A percentile compares a stretch with the other conserved stretches of the same genome.
Evolutionary conservation across 1,140 invertebrate genomes (phyloP).

Genomic region (Heliothis virescens): DNA sequence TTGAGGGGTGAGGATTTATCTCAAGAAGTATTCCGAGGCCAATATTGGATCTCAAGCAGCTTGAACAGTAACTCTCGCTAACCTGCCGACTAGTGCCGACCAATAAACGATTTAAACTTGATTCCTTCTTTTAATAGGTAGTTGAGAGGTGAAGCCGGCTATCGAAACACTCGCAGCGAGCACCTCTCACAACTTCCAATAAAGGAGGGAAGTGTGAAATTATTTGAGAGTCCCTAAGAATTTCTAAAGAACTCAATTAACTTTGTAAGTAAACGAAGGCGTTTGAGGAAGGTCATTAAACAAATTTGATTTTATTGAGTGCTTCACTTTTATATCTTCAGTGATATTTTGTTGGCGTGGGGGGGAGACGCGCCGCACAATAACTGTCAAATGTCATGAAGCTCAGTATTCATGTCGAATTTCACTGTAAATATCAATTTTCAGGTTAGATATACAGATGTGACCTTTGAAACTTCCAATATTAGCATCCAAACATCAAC

Average conservation of each 20-base stretch:
- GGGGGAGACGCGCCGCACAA: neutral
- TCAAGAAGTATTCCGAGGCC: conserved; percentile 11
- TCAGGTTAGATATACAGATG: too few species aligned
- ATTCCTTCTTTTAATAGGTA: conserved; percentile 33
- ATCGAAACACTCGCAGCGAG: conserved; percentile 28
- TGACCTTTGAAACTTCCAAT: too few species aligned
- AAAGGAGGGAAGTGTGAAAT: conserved; percentile 34
- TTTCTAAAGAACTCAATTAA: conserved; percentile 38
- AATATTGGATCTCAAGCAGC: conserved; percentile 2
- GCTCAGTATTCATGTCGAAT: too few species aligned
- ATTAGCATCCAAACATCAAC: too few species aligned
- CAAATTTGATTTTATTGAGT: conserved; percentile 15
- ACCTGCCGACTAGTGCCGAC: conserved; percentile 10
- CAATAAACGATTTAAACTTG: conserved; percentile 38
- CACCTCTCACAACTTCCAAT: conserved; percentile 29
- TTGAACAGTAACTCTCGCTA: neutral
- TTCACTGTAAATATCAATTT: too few species aligned
- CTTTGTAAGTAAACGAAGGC: conserved; percentile 16
- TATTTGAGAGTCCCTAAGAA: conserved; percentile 30
- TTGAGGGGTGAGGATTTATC: neutral
- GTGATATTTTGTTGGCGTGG: neutral
- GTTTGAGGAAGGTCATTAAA: neutral
- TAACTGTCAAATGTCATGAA: neutral
- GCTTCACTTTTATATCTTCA: conserved; percentile 3
- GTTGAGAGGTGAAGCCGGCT: conserved; percentile 16